Conservation (phyloP, 2,113 vertebrate species). For the Tapirus terrestris region DNA sequence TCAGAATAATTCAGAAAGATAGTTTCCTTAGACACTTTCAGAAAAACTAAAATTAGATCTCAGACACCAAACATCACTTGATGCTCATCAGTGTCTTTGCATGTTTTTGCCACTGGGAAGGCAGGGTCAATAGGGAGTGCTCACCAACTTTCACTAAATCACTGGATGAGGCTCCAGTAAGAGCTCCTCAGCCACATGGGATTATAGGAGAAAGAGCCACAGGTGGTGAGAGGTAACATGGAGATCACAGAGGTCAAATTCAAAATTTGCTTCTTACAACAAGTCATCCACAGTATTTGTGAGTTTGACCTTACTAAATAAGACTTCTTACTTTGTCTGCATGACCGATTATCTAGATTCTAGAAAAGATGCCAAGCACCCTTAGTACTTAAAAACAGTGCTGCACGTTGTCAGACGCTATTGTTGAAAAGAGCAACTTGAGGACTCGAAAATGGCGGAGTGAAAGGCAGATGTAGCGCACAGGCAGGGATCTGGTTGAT, state of each 20-base stretch:
- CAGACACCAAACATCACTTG: not conserved
- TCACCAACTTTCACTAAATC: not conserved
- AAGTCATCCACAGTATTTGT: not conserved
- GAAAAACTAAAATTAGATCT: not conserved
- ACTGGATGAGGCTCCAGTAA: not conserved
- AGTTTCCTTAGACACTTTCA: not conserved
- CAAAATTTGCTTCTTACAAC: not conserved
- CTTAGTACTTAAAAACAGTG: not conserved
- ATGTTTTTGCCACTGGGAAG: not conserved
- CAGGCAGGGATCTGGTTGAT: not conserved
- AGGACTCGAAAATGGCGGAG: not conserved
- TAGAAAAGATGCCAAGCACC: not conserved
- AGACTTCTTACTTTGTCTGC: not conserved
- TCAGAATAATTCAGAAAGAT: not conserved
- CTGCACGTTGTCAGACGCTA: not conserved
- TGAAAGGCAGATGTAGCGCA: not conserved
- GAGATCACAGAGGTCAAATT: slow-evolving; percentile 1
- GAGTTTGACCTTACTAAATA: not conserved
- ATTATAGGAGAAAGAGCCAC: not conserved
- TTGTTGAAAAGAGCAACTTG: not conserved
- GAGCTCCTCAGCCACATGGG: not conserved
- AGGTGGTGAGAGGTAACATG: not conserved
- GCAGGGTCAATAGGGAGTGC: not conserved
- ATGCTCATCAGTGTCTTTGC: not conserved
- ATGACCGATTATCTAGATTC: not conserved